Conservation (phyloP, 2,797 vertebrate genomes). For the Pteronotus mesoamericanus region DNA sequence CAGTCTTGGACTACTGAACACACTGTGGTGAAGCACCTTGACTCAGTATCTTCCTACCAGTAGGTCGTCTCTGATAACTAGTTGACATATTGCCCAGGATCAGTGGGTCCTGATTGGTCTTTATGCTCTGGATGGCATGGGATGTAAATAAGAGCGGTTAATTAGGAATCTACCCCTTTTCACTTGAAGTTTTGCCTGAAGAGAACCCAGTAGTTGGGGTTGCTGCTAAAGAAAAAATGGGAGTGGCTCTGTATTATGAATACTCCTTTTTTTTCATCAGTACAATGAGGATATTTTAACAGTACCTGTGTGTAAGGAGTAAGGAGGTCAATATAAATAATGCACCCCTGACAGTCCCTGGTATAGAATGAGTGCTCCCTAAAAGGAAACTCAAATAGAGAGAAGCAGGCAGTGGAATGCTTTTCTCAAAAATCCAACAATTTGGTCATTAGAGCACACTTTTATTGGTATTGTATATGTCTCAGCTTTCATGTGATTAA, state of each 20-base stretch:
- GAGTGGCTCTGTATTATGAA: neutral
- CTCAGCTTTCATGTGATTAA: neutral
- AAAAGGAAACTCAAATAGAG: neutral
- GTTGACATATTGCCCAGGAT: constrained; percentile 42
- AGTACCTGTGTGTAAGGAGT: neutral
- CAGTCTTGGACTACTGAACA: neutral
- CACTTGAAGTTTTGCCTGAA: constrained; percentile 12
- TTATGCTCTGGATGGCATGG: constrained; percentile 40
- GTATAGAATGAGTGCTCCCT: neutral
- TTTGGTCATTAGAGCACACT: neutral
- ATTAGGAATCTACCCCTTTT: constrained; percentile 57
- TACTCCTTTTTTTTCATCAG: neutral
- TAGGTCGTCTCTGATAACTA: constrained; percentile 27
- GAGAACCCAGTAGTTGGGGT: neutral
- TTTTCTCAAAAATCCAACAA: constrained; percentile 55
- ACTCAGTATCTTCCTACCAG: neutral
- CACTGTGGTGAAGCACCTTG: neutral
- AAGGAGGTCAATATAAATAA: neutral
- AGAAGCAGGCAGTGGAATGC: neutral
- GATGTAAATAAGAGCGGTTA: constrained; percentile 62
- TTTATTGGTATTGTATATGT: neutral
- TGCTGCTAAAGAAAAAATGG: neutral
- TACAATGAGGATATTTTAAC: constrained; percentile 19
- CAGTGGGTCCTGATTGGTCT: constrained; percentile 57
- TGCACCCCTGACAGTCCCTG: neutral